phyloP scores from a whole-genome alignment of 2,113 vertebrate genomes.

The Meriones unguiculatus region DNA sequence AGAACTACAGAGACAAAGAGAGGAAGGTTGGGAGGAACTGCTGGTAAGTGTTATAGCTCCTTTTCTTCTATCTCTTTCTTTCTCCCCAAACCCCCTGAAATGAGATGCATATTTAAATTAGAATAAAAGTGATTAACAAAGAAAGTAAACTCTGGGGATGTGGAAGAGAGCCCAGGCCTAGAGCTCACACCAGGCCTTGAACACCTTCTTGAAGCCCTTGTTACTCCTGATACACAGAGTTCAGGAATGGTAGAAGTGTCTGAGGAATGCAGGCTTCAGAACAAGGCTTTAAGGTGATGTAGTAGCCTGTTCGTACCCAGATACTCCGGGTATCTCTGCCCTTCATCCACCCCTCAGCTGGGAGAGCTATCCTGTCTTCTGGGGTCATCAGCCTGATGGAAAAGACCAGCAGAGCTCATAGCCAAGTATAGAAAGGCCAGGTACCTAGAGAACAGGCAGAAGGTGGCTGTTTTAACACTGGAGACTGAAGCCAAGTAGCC shows the following conservation, averaged over 20 bases:
- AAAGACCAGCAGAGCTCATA: neutral
- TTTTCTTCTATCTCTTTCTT: neutral
- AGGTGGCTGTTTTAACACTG: accelerated
- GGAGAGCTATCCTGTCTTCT: neutral
- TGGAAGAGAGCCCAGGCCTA: neutral
- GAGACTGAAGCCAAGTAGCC: neutral
- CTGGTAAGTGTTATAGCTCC: neutral
- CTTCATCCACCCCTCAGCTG: accelerated
- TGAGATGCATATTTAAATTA: neutral
- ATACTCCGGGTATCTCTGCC: neutral
- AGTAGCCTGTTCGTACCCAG: neutral
- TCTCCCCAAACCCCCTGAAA: neutral
- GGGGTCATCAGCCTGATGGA: neutral
- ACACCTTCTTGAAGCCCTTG: neutral
- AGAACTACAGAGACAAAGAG: neutral
- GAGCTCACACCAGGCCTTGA: neutral
- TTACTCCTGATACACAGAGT: neutral
- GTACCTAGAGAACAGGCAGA: neutral
- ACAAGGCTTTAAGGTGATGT: neutral
- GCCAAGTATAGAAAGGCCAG: neutral
- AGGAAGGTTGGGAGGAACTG: neutral
- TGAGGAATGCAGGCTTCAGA: neutral
- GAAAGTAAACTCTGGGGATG: neutral
- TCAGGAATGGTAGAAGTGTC: neutral
- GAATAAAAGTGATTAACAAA: neutral